Conservation (phyloP, 1,140 invertebrate genomes). For the Nasonia longicornis region DNA sequence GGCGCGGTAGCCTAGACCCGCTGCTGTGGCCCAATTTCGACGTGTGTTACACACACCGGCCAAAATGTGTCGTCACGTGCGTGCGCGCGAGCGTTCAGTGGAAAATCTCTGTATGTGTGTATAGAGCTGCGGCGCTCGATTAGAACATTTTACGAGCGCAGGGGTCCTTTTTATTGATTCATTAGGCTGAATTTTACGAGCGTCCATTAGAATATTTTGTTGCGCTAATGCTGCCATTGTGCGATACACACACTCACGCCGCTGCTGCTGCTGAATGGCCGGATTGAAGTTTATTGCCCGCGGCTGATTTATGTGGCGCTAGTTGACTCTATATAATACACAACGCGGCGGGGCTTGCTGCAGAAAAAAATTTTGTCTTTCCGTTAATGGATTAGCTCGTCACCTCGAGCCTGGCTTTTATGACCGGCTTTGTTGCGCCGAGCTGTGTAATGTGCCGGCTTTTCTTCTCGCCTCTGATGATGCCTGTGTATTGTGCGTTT, state of each 20-base stretch:
- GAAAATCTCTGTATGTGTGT: not conserved
- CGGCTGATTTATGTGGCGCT: slow-evolving; percentile 35
- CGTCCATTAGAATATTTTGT: slow-evolving; percentile 30
- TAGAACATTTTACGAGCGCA: slow-evolving; percentile 18
- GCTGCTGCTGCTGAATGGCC: not conserved
- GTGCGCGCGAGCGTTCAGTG: not conserved
- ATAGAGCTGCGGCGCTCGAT: not conserved
- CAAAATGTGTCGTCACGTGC: slow-evolving; percentile 30
- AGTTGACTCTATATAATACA: not conserved
- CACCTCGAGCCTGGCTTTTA: not conserved
- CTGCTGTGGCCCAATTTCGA: slow-evolving; percentile 12
- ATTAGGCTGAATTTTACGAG: slow-evolving; percentile 14
- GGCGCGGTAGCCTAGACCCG: slow-evolving; percentile 49
- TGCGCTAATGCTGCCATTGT: slow-evolving; percentile 17
- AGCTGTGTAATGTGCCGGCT: too few relatives aligned
- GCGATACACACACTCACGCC: not conserved
- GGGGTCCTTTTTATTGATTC: slow-evolving; percentile 27
- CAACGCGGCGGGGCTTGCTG: not conserved
- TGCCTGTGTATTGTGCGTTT: too few relatives aligned
- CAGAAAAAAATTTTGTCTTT: slow-evolving; percentile 6
- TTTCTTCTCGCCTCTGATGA: too few relatives aligned
- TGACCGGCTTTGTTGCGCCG: not conserved
- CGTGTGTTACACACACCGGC: slow-evolving; percentile 34
- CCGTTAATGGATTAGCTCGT: slow-evolving; percentile 18
- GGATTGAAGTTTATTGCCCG: slow-evolving; percentile 30